A percentile compares a stretch with the other conserved stretches of the same genome.
These are phyloP conservation scores for Octomys mimax DNA, from an alignment of 2,797 vertebrate species.

Conservation along the genomic window DNA sequence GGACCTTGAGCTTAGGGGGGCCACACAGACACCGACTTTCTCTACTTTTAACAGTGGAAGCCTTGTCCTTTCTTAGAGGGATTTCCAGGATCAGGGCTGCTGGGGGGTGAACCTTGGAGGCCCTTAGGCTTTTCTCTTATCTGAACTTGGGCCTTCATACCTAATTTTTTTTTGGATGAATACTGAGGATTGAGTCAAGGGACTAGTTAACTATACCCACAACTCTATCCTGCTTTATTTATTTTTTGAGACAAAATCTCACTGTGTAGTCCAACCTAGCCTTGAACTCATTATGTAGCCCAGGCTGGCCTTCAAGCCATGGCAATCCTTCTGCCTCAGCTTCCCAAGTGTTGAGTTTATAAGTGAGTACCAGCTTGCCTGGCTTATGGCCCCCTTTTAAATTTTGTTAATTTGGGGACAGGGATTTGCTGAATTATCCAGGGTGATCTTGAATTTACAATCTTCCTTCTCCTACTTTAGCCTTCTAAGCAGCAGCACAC, in stretches of 20 bases:
- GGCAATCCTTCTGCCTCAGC: neutral
- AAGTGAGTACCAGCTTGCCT: neutral
- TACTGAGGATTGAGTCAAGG: neutral
- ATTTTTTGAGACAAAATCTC: neutral
- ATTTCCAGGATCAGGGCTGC: conserved; percentile 28
- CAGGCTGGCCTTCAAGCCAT: neutral
- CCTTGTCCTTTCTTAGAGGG: neutral
- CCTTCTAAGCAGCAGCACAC: neutral
- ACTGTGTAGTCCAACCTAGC: neutral
- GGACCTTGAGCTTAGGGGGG: neutral
- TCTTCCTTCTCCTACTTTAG: neutral
- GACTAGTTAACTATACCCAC: neutral
- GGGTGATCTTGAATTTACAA: neutral
- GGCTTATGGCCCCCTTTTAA: neutral
- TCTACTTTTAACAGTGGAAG: conserved; percentile 33
- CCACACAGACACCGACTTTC: neutral
- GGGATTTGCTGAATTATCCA: neutral
- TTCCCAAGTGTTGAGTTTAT: neutral
- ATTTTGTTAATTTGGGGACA: neutral
- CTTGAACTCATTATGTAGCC: neutral
- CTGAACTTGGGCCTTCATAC: conserved; percentile 4
- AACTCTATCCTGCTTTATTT: neutral
- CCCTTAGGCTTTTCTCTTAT: conserved; percentile 5
- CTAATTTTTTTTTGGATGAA: neutral
- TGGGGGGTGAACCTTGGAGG: neutral